Conservation (phyloP, 2,888 invertebrate species). For the Clusia tigrina region DNA sequence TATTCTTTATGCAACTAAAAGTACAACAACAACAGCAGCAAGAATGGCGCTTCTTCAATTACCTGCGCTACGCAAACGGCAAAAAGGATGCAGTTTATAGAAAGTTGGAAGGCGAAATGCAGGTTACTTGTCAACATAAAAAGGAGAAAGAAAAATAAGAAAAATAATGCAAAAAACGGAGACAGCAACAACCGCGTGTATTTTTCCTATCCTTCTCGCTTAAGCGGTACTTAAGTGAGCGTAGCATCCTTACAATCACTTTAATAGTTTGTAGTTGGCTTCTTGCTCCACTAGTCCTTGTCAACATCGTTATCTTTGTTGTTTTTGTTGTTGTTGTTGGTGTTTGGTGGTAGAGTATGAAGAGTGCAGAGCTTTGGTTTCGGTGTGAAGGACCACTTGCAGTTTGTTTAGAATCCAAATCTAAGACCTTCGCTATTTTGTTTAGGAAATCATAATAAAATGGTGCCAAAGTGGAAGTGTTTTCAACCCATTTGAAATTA, state of each 20-base stretch:
- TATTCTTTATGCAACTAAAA: too few species aligned
- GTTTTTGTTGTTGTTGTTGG: not conserved
- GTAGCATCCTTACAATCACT: not conserved
- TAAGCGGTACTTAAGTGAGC: constrained; percentile 4
- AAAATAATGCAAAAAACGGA: too few species aligned
- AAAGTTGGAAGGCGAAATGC: not conserved
- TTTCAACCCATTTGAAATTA: too few species aligned
- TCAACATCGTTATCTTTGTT: not conserved
- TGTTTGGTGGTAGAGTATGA: too few species aligned
- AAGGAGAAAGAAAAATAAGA: too few species aligned
- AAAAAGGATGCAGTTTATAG: not conserved
- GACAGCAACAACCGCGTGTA: not conserved
- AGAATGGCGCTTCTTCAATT: constrained; percentile 7
- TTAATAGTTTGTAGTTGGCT: constrained; percentile 5
- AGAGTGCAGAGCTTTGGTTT: too few species aligned
- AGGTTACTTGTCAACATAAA: not conserved
- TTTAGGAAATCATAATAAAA: too few species aligned
- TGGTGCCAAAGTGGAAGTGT: too few species aligned
- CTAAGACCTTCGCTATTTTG: too few species aligned
- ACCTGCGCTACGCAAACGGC: not conserved
- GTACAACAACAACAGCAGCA: too few species aligned
- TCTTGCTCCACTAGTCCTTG: constrained; percentile 2
- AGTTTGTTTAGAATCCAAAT: too few species aligned
- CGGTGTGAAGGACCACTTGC: too few species aligned
- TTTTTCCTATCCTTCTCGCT: not conserved